Evolutionary conservation across 2,113 vertebrate species (phyloP), one percentile per base, ranked within the genome.

Genomic region (Brienomyrus brachyistius): DNA sequence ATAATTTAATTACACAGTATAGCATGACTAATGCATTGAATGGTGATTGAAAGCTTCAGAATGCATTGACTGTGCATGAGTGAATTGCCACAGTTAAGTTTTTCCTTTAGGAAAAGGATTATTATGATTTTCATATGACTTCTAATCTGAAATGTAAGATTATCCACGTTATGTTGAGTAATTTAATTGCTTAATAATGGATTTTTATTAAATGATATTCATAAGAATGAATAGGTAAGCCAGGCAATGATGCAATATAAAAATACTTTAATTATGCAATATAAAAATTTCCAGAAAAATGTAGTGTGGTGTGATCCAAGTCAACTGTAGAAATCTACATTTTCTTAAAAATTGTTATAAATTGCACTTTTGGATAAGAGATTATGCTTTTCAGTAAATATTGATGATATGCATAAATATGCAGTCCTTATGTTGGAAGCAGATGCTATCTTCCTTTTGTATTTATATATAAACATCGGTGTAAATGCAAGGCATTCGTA

Each of bases 381-480:
- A 70, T 70, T 70, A 70, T 70, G 62, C 19, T 80, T 80, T 77
- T 43, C 17, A 40, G 74, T 80, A 80, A 80, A 80, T 80, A 80
- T 80, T 80, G 74, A 40, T 80, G 35, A 80, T 80, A 19, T 80
- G 74, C 74, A 80, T 80, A 80, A 80, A 80, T 80, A 80, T 43
- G 43, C 74, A 40, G 35, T 43, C 15, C 74, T 40, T 40, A 80
- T 27, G 31, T 43, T 21, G 13, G 74, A 80, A 80, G 35, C 35
- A 80, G 74, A 80, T 80, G 74, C 17, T 43, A 8, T 80, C 31
- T 80, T 43, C 31, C 17, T 80, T 80, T 80, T 19, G 35, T 43
- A 80, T 80, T 80, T 80, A 43, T 80, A 7, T 80, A 43, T 80
- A 80, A 80, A 80, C 74, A 80, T 17, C 40, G 31, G 35, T 77